Percentiles rank a stretch among this genome's conserved stretches.
phyloP scores from a whole-genome alignment of 2,113 vertebrate genomes.

The Pelodiscus sinensis region DNA sequence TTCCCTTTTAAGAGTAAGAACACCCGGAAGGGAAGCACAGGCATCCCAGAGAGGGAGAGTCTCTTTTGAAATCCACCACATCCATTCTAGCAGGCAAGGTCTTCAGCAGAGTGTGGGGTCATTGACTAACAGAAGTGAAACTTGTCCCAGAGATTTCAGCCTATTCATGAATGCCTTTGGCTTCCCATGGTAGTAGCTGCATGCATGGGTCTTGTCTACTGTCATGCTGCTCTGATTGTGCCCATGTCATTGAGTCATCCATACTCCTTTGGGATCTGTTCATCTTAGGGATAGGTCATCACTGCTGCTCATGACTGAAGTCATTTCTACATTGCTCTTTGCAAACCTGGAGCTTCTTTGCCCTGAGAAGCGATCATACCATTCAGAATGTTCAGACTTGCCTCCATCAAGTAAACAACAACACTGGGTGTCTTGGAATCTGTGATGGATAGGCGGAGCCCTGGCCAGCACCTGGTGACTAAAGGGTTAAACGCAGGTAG shows the following conservation, averaged over 20 bases:
- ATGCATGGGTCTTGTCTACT: neutral
- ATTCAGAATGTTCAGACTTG: neutral
- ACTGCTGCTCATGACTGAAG: neutral
- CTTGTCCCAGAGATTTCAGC: neutral
- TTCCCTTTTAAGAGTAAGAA: neutral
- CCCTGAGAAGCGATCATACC: neutral
- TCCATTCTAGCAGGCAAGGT: neutral
- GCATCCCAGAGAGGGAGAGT: neutral
- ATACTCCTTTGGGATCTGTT: neutral
- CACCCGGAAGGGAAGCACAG: neutral
- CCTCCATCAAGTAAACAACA: neutral
- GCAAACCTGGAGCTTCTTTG: rapidly evolving
- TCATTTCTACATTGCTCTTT: neutral
- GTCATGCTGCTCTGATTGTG: neutral
- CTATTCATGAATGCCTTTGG: neutral
- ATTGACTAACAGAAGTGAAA: neutral
- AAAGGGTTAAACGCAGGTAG: no score
- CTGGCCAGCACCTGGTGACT: no score
- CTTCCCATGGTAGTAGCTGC: rapidly evolving
- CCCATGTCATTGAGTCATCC: neutral
- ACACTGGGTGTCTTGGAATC: neutral
- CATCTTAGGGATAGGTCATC: neutral
- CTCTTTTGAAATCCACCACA: neutral
- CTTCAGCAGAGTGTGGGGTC: no score
- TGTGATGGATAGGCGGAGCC: no score